phyloP scores from a whole-genome alignment of 2,797 vertebrate genomes.

The Crotalus adamanteus region DNA sequence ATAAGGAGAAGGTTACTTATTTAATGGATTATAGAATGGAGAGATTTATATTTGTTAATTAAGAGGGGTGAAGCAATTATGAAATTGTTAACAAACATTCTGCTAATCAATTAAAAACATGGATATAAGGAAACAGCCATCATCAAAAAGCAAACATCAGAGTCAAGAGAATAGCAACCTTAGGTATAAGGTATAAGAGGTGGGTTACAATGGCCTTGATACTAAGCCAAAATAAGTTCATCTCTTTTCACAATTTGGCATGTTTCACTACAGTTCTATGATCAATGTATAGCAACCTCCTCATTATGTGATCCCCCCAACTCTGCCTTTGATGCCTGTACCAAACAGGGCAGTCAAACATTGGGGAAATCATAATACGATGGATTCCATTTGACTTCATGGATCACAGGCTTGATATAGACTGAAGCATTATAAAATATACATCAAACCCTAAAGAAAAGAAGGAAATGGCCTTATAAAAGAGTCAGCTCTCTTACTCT shows the following conservation, averaged over 20 bases:
- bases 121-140: neutral
- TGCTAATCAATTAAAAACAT: neutral
- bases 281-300: neutral
- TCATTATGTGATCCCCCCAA: neutral
- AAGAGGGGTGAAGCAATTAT: neutral
- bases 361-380: neutral
- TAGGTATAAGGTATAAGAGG: slow-evolving; percentile 18
- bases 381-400: neutral
- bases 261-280: neutral
- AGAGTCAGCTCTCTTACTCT: neutral
- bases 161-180: neutral
- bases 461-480: neutral
- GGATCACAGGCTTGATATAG: neutral
- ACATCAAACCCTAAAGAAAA: neutral
- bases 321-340: neutral
- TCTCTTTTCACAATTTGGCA: neutral
- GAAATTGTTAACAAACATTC: neutral
- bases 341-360: neutral
- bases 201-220: neutral
- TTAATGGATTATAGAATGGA: neutral
- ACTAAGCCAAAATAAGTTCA: neutral
- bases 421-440: neutral
- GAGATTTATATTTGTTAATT: neutral
- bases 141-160: neutral
- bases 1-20: neutral